Base-by-base conservation (phyloP, 2,888 invertebrate genomes). In the Linnaemya tessellans region DNA sequence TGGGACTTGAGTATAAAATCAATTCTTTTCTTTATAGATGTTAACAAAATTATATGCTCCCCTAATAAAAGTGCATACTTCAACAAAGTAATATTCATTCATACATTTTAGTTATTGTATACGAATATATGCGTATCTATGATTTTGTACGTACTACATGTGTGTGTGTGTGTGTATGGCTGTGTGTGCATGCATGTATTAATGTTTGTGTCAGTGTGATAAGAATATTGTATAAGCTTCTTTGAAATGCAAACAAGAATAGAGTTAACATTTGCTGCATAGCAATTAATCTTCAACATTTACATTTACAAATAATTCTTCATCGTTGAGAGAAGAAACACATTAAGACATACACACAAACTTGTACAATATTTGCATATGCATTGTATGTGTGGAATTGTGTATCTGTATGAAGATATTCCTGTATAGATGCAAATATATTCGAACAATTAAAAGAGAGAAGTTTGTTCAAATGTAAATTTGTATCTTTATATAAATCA, bases 231-330 rank as follows among this genome's bases (percentile, higher is more conserved):
- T 43, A 83, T 81, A 84, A 81, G 67, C 81, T 81, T 77, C 77
- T 84, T 84, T 84, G 62, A 84, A 84, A 84, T 84, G 84, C 81
- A 84, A 84, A 81, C 78, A 84, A 81, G 84, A 81, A 78, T 77
- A 74, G 68, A 81, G 81, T 84, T 78, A 84, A 84, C 81, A 84
- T 84, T 80, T 79, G 78, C 81, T 84, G 80, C 84, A 84, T 80
- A 84, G 84, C 84, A 84, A 84, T 84, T 84, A 84, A 84, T 84
- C 84, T 80, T 84, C 75, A 84, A 84, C 75, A 75, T 84, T 79
- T 80, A 64, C 80, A 84, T 84, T 80, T 77, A 77, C 80, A 84
- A 84, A 75, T 75, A 84, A 84, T 80, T 71, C 71, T 80, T 84
- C 80, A 84, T 80, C 65, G 70, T 62, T 64, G 51, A 70, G 18